A percentile compares a stretch with the other conserved stretches of the same genome.
These are phyloP conservation scores for Lottia gigantea DNA, from an alignment of 2,888 invertebrate genomes.

Conservation along the genomic window DNA sequence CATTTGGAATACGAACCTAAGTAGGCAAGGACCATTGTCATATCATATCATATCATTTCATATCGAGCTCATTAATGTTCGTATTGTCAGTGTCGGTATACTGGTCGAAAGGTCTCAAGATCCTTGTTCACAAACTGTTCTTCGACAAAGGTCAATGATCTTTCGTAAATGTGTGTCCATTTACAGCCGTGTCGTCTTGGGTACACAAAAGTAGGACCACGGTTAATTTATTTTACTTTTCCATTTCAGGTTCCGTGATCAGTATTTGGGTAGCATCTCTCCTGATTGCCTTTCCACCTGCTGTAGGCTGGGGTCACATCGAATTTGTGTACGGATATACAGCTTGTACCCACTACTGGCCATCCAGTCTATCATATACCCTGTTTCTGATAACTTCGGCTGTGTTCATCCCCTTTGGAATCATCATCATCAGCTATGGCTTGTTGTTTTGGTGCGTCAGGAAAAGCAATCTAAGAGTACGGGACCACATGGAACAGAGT, in stretches of 20 bases:
- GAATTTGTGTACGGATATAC: background rate
- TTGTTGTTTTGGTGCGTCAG: background rate
- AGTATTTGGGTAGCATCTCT: background rate
- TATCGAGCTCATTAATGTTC: too few relatives aligned
- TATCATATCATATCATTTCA: too few relatives aligned
- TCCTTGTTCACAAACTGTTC: too few relatives aligned
- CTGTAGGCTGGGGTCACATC: background rate
- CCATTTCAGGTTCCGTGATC: background rate
- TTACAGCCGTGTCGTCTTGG: too few relatives aligned
- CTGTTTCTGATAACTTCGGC: background rate
- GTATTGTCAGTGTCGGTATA: too few relatives aligned
- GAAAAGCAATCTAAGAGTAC: background rate
- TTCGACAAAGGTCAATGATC: too few relatives aligned
- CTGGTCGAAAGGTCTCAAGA: too few relatives aligned
- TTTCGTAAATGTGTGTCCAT: too few relatives aligned
- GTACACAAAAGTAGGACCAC: too few relatives aligned
- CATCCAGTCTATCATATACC: background rate
- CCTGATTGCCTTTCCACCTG: background rate
- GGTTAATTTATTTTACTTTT: too few relatives aligned
- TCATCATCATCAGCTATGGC: background rate
- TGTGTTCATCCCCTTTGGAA: background rate
- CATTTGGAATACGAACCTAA: too few relatives aligned
- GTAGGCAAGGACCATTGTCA: too few relatives aligned
- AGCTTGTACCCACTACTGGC: constrained; percentile 4
- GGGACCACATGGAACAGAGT: background rate